These are phyloP conservation scores for Synergus umbraculus DNA, from an alignment of 2,888 invertebrate genomes.

Conservation along the genomic window DNA sequence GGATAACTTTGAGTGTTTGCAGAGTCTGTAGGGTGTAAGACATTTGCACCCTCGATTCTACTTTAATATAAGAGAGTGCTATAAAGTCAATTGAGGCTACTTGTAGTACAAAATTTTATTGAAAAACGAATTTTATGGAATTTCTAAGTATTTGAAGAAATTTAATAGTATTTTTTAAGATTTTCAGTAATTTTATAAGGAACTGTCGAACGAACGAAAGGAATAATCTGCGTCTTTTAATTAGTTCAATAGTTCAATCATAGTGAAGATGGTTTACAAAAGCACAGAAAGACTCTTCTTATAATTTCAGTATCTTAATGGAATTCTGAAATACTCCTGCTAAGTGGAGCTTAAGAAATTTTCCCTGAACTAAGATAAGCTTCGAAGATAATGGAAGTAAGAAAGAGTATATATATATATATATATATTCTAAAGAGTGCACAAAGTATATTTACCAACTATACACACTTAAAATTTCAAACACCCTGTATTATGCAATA, in stretches of 20 bases:
- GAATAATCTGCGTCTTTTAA: neutral
- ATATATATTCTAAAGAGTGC: no score
- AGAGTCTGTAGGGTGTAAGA: conserved; percentile 30
- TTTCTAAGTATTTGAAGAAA: no score
- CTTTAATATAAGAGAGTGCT: neutral
- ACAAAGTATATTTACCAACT: neutral
- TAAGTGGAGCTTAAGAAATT: conserved; percentile 2
- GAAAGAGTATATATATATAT: neutral
- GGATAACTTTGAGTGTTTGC: conserved; percentile 64
- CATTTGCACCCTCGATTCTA: neutral
- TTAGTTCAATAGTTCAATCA: neutral
- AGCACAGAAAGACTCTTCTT: neutral
- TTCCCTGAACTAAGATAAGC: neutral
- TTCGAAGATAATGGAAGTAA: neutral
- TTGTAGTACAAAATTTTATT: neutral
- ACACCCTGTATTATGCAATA: neutral
- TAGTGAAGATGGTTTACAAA: neutral
- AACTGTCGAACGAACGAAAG: no score
- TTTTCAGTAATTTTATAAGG: no score
- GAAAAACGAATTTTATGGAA: no score
- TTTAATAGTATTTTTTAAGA: no score
- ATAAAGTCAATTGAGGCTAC: neutral
- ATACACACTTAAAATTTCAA: neutral
- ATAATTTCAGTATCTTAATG: neutral
- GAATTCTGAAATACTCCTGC: neutral